Evolutionary conservation across 2,113 vertebrate species (phyloP).

Genomic region (Lamprologus callipterus): DNA sequence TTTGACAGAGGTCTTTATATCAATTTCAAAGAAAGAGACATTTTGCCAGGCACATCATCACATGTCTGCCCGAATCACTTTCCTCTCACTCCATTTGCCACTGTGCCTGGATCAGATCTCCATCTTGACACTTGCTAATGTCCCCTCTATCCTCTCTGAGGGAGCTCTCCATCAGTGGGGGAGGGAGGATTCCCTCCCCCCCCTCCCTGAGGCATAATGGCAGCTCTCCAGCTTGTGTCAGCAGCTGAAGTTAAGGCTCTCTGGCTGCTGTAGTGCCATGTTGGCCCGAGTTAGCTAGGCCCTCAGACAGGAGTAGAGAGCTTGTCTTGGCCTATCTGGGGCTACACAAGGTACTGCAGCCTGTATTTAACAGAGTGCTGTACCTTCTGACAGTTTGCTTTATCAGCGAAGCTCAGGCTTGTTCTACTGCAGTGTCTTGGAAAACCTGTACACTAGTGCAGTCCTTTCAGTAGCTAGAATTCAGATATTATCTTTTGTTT

Average conservation of each 20-base stretch:
- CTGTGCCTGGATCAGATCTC: neutral
- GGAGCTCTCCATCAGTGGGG: neutral
- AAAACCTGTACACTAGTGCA: neutral
- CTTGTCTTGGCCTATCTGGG: neutral
- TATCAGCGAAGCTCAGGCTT: neutral
- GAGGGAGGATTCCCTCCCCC: neutral
- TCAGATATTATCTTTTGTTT: neutral
- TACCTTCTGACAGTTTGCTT: neutral
- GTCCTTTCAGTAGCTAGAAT: neutral
- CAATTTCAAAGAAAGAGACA: slow-evolving; percentile 25
- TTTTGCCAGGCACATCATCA: slow-evolving; percentile 15
- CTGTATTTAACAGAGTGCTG: neutral
- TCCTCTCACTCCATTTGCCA: slow-evolving; percentile 16
- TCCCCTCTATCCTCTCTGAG: neutral
- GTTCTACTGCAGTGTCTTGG: neutral
- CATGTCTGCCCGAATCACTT: slow-evolving; percentile 24
- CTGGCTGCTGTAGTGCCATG: slow-evolving; percentile 14
- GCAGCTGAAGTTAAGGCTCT: slow-evolving; percentile 10
- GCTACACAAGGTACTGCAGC: neutral
- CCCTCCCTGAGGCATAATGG: slow-evolving; percentile 1
- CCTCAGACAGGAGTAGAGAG: neutral
- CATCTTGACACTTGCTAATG: slow-evolving; percentile 35
- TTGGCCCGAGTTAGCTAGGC: slow-evolving; percentile 10
- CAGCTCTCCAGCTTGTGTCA: slow-evolving; percentile 31
- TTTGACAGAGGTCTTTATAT: slow-evolving; percentile 41